Evolutionary conservation across 2,888 invertebrate species (phyloP).

Genomic region (Oxycera nigricornis): DNA sequence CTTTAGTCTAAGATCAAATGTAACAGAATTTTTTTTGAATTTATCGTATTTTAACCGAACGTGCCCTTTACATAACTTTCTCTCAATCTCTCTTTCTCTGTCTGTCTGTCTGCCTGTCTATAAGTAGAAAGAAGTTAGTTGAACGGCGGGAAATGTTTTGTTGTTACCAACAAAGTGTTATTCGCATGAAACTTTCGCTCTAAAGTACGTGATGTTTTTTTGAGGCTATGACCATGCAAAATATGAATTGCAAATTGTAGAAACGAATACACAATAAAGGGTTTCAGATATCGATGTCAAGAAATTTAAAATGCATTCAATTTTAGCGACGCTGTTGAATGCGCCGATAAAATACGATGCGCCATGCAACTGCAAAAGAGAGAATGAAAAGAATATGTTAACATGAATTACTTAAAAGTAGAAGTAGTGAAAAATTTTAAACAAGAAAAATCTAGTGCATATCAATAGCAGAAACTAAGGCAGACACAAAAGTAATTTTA

Average conservation of each 20-base stretch:
- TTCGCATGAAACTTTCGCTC: neutral
- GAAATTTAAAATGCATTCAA: neutral
- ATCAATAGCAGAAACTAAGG: slow-evolving; percentile 29
- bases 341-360: neutral
- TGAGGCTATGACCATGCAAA: neutral
- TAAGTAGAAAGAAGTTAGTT: neutral
- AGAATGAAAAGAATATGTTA: slow-evolving; percentile 10
- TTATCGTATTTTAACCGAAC: slow-evolving; percentile 61
- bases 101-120: no score
- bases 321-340: no score
- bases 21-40: slow-evolving; percentile 26
- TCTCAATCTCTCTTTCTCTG: no score
- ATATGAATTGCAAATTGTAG: neutral
- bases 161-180: neutral
- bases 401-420: neutral
- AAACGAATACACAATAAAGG: slow-evolving; percentile 34
- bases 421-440: slow-evolving; percentile 1
- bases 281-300: slow-evolving; percentile 26
- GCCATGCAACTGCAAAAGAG: neutral
- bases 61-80: slow-evolving; percentile 63
- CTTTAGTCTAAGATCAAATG: neutral
- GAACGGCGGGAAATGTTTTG: neutral
- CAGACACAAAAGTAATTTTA: neutral
- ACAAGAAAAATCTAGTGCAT: slow-evolving; percentile 29
- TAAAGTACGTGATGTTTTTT: neutral